Percentiles rank a stretch among this genome's conserved stretches.
Conservation (phyloP, 2,888 invertebrate species). For the Lasioglossum malachurum region DNA sequence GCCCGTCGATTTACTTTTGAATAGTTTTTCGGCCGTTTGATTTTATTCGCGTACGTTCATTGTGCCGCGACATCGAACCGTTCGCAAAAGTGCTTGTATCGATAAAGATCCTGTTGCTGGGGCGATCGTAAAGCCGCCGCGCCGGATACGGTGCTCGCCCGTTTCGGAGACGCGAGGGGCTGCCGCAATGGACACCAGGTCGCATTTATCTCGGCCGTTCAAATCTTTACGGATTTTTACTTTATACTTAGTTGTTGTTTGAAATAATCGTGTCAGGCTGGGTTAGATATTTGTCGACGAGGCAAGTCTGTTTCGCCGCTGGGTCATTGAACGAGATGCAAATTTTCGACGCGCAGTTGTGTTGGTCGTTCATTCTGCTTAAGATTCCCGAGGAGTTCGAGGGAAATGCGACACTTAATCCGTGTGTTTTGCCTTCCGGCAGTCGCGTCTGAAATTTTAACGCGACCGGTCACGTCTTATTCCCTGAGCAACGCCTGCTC, state of each 20-base stretch:
- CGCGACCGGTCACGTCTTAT: constrained; percentile 1
- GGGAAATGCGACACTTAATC: constrained; percentile 7
- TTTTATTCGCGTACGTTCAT: neutral
- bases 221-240: neutral
- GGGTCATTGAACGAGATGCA: neutral
- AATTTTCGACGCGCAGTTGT: neutral
- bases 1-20: neutral
- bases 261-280: no score
- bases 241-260: no score
- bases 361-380: neutral
- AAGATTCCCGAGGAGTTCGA: neutral
- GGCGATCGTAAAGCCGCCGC: neutral
- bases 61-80: constrained; percentile 12
- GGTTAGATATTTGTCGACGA: no score
- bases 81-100: neutral
- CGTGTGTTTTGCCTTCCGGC: constrained; percentile 7
- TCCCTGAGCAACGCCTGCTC: constrained; percentile 1
- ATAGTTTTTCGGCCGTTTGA: constrained; percentile 5
- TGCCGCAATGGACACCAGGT: neutral
- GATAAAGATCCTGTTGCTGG: constrained; percentile 7
- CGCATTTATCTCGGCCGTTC: neutral
- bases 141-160: neutral
- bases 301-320: no score
- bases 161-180: neutral
- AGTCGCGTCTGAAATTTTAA: constrained; percentile 9